phyloP scores from a whole-genome alignment of 2,888 invertebrate genomes.

The Pollenia griseotomentosa region DNA sequence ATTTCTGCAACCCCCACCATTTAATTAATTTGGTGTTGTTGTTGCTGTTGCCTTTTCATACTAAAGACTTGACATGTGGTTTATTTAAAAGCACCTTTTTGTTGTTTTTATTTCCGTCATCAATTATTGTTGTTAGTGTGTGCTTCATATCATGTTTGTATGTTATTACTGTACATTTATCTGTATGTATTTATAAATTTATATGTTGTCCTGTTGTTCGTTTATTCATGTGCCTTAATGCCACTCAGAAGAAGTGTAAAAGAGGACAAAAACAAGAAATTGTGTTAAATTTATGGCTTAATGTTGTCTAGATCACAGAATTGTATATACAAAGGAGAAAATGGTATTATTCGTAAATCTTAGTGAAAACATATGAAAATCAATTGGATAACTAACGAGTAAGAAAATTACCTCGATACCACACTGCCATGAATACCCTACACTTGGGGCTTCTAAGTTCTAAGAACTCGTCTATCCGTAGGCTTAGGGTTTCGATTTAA shows the following conservation, averaged over 20 bases:
- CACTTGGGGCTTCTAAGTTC: too few relatives aligned
- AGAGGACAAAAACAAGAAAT: conserved; percentile 22
- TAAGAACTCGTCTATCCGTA: too few relatives aligned
- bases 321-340: neutral
- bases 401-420: too few relatives aligned
- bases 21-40: conserved; percentile 3
- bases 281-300: conserved; percentile 33
- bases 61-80: conserved; percentile 24
- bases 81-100: conserved; percentile 15
- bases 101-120: too few relatives aligned
- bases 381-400: too few relatives aligned
- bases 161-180: neutral
- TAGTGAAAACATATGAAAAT: too few relatives aligned
- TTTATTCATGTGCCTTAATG: neutral
- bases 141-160: too few relatives aligned
- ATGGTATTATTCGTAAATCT: too few relatives aligned
- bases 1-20: too few relatives aligned
- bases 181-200: conserved; percentile 3
- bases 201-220: neutral
- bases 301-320: conserved; percentile 9
- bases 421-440: too few relatives aligned
- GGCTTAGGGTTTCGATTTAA: too few relatives aligned
- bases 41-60: conserved; percentile 18
- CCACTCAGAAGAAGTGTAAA: conserved; percentile 14
- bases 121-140: neutral